A percentile compares a stretch with the other conserved stretches of the same genome.
These are phyloP conservation scores for Hylaeus volcanicus DNA, from an alignment of 1,140 invertebrate genomes.

Conservation along the genomic window DNA sequence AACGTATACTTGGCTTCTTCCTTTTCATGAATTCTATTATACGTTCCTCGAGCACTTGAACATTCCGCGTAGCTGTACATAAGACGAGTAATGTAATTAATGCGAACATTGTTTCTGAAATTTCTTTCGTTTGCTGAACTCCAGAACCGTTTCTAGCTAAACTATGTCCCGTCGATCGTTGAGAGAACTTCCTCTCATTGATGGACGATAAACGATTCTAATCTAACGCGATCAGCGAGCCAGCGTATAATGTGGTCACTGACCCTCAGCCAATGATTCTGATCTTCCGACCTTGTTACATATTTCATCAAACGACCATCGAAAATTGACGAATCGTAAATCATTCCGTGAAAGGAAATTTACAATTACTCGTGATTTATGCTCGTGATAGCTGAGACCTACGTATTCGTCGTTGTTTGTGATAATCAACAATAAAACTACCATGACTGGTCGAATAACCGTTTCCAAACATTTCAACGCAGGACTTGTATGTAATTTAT, in stretches of 20 bases:
- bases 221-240: conserved; percentile 56
- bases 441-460: too few species aligned
- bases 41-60: too few species aligned
- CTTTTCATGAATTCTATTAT: background rate
- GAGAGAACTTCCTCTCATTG: conserved; percentile 61
- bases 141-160: background rate
- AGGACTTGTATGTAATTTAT: too few species aligned
- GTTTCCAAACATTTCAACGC: too few species aligned
- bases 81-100: too few species aligned
- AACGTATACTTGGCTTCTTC: background rate
- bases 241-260: conserved; percentile 52
- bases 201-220: conserved; percentile 64
- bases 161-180: conserved; percentile 20
- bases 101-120: too few species aligned
- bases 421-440: too few species aligned
- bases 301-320: conserved; percentile 24
- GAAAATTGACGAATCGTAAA: conserved; percentile 21
- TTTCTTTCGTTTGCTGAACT: background rate
- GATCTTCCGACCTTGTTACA: conserved; percentile 33
- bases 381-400: too few species aligned
- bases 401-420: too few species aligned
- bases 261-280: conserved; percentile 55
- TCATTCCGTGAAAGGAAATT: background rate
- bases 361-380: too few species aligned
- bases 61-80: too few species aligned